These are phyloP conservation scores for Sitodiplosis mosellana DNA, from an alignment of 1,140 invertebrate genomes.

Conservation along the genomic window DNA sequence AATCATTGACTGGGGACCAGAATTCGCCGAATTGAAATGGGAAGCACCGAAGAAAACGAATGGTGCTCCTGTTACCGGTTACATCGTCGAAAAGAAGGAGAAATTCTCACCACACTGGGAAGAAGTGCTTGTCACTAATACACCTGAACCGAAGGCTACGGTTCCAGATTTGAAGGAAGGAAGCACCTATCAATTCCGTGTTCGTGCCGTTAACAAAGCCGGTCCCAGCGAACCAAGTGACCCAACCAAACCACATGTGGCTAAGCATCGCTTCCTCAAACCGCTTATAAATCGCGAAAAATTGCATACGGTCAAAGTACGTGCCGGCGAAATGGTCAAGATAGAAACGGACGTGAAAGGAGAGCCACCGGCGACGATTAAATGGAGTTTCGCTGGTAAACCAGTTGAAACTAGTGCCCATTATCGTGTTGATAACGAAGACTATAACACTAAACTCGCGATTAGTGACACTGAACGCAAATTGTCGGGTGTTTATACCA, in stretches of 20 bases:
- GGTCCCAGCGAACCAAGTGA: slow-evolving; percentile 81
- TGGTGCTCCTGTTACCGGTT: slow-evolving; percentile 87
- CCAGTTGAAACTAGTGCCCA: slow-evolving; percentile 24
- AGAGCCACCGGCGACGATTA: slow-evolving; percentile 82
- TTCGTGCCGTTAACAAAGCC: slow-evolving; percentile 84
- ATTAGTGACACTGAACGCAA: slow-evolving; percentile 62
- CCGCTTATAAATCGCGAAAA: slow-evolving; percentile 84
- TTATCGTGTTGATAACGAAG: slow-evolving; percentile 71
- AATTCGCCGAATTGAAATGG: slow-evolving; percentile 88
- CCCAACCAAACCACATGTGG: slow-evolving; percentile 66
- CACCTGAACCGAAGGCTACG: slow-evolving; percentile 59
- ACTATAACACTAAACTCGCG: slow-evolving; percentile 77
- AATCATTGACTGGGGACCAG: slow-evolving; percentile 84
- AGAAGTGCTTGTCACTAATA: slow-evolving; percentile 62
- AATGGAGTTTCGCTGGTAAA: slow-evolving; percentile 51
- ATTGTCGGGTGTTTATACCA: slow-evolving; percentile 77
- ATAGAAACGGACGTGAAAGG: slow-evolving; percentile 88
- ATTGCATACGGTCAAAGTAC: slow-evolving; percentile 69
- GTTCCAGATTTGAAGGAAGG: slow-evolving; percentile 80
- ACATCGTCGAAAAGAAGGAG: slow-evolving; percentile 93
- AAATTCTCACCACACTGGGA: slow-evolving; percentile 78
- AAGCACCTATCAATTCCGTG: slow-evolving; percentile 82
- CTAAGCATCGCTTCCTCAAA: slow-evolving; percentile 81
- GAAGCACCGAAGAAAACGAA: slow-evolving; percentile 72
- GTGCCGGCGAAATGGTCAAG: slow-evolving; percentile 79